Base-by-base conservation (phyloP, 2,797 vertebrate species). In the Sandelia bainsii region DNA sequence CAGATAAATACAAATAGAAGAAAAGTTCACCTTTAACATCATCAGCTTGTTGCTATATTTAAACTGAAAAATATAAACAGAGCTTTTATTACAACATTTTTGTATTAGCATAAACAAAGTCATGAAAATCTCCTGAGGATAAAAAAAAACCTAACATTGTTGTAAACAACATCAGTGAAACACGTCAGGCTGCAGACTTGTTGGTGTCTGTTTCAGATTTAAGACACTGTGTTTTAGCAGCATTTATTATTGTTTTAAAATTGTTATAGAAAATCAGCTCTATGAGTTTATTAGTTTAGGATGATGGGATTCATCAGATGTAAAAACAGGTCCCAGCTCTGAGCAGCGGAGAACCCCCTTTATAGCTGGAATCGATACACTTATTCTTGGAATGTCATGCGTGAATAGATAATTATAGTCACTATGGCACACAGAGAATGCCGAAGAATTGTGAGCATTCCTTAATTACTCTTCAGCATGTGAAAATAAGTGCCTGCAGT, bases 401-500 rank as follows among this genome's bases (percentile, higher is more conserved):
- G 74, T 69, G 86, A 90, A 91, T 81, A 90, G 76, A 91, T 85
- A 87, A 88, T 90, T 92, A 87, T 53, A 85, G 82, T 86, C 69
- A 75, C 83, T 73, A 37, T 51, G 83, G 81, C 62, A 78, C 70
- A 39, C 78, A 78, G 86, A 86, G 70, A 84, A 81, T 37, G 32
- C 49, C 77, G 71, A 64, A 67, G 79, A 84, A 70, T 82, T 83
- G 76, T 66, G 39, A 79, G 69, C 14, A 46, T 83, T 82, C 80
- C 23, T 62, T 92, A 92, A 93, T 92, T 91, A 92, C 81, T 87
- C 87, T 84, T 71, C 69, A 66, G 80, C 74, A 68, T 76, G 84
- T 82, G 81, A 79, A 87, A 86, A 80, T 74, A 79, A 79, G 81
- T 75, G 89, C 88, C 82, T 85, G 80, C 74, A 60, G 83, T 74